Percentiles rank a stretch among this genome's conserved stretches.
phyloP scores from a whole-genome alignment of 2,113 vertebrate species.

The Anthoscopus minutus region DNA sequence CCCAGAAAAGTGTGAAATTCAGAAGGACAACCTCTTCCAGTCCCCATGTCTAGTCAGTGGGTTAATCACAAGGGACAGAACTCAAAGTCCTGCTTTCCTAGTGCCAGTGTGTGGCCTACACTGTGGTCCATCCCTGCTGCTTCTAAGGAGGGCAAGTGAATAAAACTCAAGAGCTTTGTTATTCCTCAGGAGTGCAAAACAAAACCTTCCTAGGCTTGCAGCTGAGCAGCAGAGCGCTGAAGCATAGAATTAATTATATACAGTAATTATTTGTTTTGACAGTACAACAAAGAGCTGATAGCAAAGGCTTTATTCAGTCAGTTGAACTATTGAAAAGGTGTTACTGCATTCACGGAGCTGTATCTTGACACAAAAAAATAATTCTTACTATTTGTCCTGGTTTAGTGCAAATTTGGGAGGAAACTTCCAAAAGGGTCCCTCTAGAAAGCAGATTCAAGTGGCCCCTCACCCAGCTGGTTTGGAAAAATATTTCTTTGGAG shows the following conservation, averaged over 20 bases:
- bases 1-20: neutral
- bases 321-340: neutral
- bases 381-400: neutral
- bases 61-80: neutral
- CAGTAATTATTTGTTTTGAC: conserved; percentile 20
- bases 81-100: neutral
- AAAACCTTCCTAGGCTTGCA: neutral
- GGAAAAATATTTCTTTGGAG: too few relatives aligned
- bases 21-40: neutral
- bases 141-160: neutral
- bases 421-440: too few relatives aligned
- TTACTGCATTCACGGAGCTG: neutral
- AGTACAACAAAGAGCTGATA: neutral
- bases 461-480: too few relatives aligned
- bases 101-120: neutral
- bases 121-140: neutral
- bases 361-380: neutral
- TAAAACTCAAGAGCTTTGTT: neutral
- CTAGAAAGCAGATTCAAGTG: too few relatives aligned
- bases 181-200: neutral
- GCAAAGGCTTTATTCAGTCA: neutral
- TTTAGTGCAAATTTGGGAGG: too few relatives aligned
- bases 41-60: neutral
- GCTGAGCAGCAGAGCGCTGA: neutral
- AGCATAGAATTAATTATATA: conserved; percentile 14